Base-by-base conservation (phyloP, 2,888 invertebrate genomes). In the Sphaerophoria rueppellii region DNA sequence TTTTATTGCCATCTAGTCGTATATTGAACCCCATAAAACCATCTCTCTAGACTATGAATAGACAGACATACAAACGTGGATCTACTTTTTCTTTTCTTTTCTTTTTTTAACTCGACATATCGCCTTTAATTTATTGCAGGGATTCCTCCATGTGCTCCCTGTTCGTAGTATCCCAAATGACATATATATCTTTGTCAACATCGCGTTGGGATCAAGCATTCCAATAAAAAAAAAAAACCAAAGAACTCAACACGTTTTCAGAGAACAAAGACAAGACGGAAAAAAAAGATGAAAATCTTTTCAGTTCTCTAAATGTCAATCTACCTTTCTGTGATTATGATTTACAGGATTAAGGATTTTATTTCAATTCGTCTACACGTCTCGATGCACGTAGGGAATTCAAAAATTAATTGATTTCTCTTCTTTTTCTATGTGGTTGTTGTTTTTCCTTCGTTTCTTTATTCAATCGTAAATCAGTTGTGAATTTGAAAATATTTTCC, bases 341-440 rank as follows among this genome's bases (percentile, higher is more conserved):
- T 81, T 85, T 85, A 85, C 85, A 85, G 85, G 85, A 85, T 85
- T 81, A 85, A 81, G 77, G 81, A 81, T 81, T 73, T 73, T 76
- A 4, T 43, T 9, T 43, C 12, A 12, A 11, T 43, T 43, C 43
- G 9, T 48, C 6, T n/a, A 35, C 4, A 65, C 70, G 73, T 73
- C 73, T 80, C 2, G 4, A 5, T 50, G 1, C 37, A 12, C 14
- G 14, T 43, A 4, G 40, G 35, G 52, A 32, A 24, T 60, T 54
- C 24, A 2, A 37, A 54, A 67, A 67, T 85, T 77, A 67, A 67
- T 85, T 77, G 81, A 81, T 77, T 76, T 77, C 77, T 63, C 73
- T 54, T 50, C 14, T 57, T 14, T 55, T 6, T 52, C 24, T 12
- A n/a, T n/a, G n/a, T n/a, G n/a, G n/a, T n/a, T n/a, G n/a, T n/a